Evolutionary conservation across 2,888 invertebrate genomes (phyloP).

Genomic region (Dolichomitus sp.): DNA sequence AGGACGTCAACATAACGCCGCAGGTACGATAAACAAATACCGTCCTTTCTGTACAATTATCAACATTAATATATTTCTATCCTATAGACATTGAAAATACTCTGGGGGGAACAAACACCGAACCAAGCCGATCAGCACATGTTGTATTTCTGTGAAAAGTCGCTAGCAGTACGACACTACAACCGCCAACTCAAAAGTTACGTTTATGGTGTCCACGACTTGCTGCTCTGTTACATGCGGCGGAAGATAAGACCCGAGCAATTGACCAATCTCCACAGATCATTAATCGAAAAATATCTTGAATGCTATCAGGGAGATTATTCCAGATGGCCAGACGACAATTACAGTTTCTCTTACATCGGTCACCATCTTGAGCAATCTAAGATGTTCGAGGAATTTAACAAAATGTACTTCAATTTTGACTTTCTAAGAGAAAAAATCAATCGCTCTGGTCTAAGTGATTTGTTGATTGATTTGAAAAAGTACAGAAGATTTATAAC

Average conservation of each 20-base stretch:
- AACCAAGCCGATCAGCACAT: slow-evolving; percentile 88
- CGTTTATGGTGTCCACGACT: slow-evolving; percentile 91
- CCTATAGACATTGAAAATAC: slow-evolving; percentile 86
- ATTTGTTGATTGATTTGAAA: slow-evolving; percentile 90
- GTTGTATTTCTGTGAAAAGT: slow-evolving; percentile 90
- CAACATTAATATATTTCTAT: slow-evolving; percentile 61
- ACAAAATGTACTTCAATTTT: slow-evolving; percentile 89
- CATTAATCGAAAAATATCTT: slow-evolving; percentile 89
- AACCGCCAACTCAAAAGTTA: slow-evolving; percentile 89
- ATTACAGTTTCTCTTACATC: slow-evolving; percentile 91
- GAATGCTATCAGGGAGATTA: slow-evolving; percentile 87
- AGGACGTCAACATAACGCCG: slow-evolving; percentile 90
- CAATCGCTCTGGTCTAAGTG: slow-evolving; percentile 90
- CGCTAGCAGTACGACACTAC: slow-evolving; percentile 89
- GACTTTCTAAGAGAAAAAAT: slow-evolving; percentile 91
- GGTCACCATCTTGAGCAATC: slow-evolving; percentile 91
- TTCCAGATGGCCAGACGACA: slow-evolving; percentile 90
- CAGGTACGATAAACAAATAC: slow-evolving; percentile 83
- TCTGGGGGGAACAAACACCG: slow-evolving; percentile 86
- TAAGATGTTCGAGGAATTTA: slow-evolving; percentile 87
- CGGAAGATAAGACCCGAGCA: slow-evolving; percentile 85
- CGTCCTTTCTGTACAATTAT: background rate
- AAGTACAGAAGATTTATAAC: slow-evolving; percentile 89
- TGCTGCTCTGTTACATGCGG: slow-evolving; percentile 89
- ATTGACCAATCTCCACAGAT: slow-evolving; percentile 87